Evolutionary conservation across 2,113 vertebrate genomes (phyloP), one percentile per base, ranked within the genome.

Genomic region (Cyprinodon tularosa): DNA sequence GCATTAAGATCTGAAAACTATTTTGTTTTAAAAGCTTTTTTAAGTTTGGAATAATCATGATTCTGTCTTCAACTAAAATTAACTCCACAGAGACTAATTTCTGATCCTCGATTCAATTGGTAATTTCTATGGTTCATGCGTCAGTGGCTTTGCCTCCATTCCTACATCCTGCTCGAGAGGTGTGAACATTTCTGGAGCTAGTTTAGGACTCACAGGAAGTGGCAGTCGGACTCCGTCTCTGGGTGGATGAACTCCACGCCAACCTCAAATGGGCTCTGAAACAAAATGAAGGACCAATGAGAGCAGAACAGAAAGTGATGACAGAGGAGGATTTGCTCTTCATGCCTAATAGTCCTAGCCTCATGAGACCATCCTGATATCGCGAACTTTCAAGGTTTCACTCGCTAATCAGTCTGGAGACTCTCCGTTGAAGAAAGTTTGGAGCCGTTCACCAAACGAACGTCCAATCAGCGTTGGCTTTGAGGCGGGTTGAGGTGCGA

Each of bases 261-360:
- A 60, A 98, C 96, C 95, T 99, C 98, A 88, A 99, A 98, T 47
- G 91, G 78, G 88, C 96, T 96, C 97, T 98, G 86, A 84, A 57
- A 66, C 5, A 74, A 15, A 42, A 68, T 42, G 10, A 45, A 12
- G n/a, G 36, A 6, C 6, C 1, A 0, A 3, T 17, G 3, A 45
- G 57, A 14, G 17, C 14, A 36, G 29, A 29, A 29, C 9, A n/a
- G 53, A 13, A 68, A 12, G 29, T 7, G 4, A 17, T 12, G n/a
- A 22, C 0, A 39, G 14, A 3, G 3, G 3, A 14, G 11, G 13
- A 20, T 20, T 12, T 68, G 15, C 5, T 45, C 42, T 62, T 17
- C 40, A 0, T 14, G 22, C 36, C 12, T 7, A 45, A 45, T 45
- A 45, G 2, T 45, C 44, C 2, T 11, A 6, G 8, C 3, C 2